These are phyloP conservation scores for Orthonevra nobilis DNA, from an alignment of 2,888 invertebrate species.

Conservation along the genomic window DNA sequence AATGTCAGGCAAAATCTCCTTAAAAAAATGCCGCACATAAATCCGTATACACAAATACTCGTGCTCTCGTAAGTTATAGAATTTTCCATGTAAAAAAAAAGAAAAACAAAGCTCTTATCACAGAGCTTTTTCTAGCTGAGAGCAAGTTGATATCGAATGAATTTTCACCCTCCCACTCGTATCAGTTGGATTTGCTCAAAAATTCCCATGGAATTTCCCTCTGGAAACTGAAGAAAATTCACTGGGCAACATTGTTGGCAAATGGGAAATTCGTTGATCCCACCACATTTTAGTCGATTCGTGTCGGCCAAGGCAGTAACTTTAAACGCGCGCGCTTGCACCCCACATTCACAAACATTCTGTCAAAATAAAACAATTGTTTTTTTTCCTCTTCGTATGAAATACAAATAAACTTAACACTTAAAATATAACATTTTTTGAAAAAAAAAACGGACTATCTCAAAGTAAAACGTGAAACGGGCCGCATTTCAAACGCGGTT, in stretches of 20 bases:
- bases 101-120: not conserved
- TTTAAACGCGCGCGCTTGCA: constrained; percentile 43
- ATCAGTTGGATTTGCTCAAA: constrained; percentile 10
- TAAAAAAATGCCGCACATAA: not conserved
- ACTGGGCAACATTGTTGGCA: too few species aligned
- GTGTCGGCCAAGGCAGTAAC: constrained; percentile 78
- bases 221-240: too few species aligned
- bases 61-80: too few species aligned
- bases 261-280: constrained; percentile 37
- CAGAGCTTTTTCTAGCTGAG: not conserved
- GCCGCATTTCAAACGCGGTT: constrained; percentile 2
- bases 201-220: constrained; percentile 19
- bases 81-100: not conserved
- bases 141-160: constrained; percentile 7
- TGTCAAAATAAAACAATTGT: constrained; percentile 48
- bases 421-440: too few species aligned
- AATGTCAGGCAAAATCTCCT: not conserved
- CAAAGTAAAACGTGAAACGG: constrained; percentile 27
- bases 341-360: constrained; percentile 29
- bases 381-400: not conserved
- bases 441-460: too few species aligned
- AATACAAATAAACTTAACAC: not conserved
- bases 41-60: too few species aligned
- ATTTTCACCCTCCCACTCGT: constrained; percentile 1
- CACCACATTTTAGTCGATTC: constrained; percentile 78